These are phyloP conservation scores for Daubentonia madagascariensis DNA, from an alignment of 2,113 vertebrate genomes.

Conservation along the genomic window DNA sequence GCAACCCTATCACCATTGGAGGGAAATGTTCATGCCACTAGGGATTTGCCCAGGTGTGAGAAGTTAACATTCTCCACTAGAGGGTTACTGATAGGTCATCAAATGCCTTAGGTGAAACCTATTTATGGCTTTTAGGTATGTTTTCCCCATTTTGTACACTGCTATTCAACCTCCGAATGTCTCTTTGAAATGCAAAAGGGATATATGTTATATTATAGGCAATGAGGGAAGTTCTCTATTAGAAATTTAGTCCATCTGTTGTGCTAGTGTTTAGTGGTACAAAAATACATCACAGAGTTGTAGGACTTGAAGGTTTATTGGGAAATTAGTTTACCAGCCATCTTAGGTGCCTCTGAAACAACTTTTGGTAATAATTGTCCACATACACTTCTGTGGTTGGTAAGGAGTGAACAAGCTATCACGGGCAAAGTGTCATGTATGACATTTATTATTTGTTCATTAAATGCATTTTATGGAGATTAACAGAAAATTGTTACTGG, in stretches of 20 bases:
- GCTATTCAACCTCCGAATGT: neutral
- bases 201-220: neutral
- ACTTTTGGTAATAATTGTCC: neutral
- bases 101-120: constrained; percentile 34
- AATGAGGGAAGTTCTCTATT: neutral
- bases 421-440: neutral
- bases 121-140: constrained; percentile 7
- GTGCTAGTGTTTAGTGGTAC: neutral
- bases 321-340: neutral
- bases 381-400: neutral
- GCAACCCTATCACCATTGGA: neutral
- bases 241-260: constrained; percentile 36
- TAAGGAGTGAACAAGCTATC: neutral
- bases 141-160: constrained; percentile 24
- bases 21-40: neutral
- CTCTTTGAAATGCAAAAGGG: constrained; percentile 57
- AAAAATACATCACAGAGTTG: neutral
- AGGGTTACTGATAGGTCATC: neutral
- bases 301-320: neutral
- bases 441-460: constrained; percentile 3
- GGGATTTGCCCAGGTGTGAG: neutral
- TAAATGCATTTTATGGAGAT: neutral
- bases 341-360: neutral
- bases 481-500: neutral
- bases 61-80: constrained; percentile 26